These are phyloP conservation scores for Epinephelus cyanopodus DNA, from an alignment of 2,113 vertebrate species.

Conservation along the genomic window DNA sequence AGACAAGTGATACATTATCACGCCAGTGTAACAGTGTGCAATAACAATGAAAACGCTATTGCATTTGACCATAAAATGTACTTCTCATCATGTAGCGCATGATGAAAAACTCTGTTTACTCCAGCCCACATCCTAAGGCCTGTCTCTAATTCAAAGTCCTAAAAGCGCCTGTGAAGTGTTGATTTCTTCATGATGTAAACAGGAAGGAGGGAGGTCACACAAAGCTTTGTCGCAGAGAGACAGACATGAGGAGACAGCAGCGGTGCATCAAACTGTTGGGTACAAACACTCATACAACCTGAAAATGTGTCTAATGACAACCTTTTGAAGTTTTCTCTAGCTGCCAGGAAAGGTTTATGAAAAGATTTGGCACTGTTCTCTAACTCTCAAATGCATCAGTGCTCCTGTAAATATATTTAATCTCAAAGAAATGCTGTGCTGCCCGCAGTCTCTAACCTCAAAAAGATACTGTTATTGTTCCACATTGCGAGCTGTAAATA, in stretches of 20 bases:
- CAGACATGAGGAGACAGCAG: conserved; percentile 12
- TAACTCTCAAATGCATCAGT: not conserved
- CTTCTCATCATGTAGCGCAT: not conserved
- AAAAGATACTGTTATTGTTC: conserved; percentile 34
- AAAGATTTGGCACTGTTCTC: not conserved
- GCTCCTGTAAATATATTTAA: conserved; percentile 19
- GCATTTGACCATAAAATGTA: not conserved
- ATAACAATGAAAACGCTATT: not conserved
- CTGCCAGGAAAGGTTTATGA: conserved; percentile 4
- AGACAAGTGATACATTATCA: conserved; percentile 1
- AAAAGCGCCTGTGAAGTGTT: conserved; percentile 25
- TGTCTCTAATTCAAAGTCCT: conserved; percentile 38
- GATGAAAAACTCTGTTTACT: conserved; percentile 21
- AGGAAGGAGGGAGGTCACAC: conserved; percentile 58
- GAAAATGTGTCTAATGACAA: conserved; percentile 26
- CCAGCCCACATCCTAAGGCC: conserved; percentile 36
- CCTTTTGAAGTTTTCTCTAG: not conserved
- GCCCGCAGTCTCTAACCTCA: conserved; percentile 19
- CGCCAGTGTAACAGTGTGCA: not conserved
- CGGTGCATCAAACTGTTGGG: conserved; percentile 13
- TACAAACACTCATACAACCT: conserved; percentile 11
- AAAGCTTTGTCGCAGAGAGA: conserved; percentile 15
- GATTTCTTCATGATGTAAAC: conserved; percentile 56
- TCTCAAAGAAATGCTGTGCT: not conserved
- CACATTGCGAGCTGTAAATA: conserved; percentile 7